Percentiles rank a stretch among this genome's conserved stretches.
phyloP scores from a whole-genome alignment of 2,797 vertebrate species.

The Benthosema pterotum region DNA sequence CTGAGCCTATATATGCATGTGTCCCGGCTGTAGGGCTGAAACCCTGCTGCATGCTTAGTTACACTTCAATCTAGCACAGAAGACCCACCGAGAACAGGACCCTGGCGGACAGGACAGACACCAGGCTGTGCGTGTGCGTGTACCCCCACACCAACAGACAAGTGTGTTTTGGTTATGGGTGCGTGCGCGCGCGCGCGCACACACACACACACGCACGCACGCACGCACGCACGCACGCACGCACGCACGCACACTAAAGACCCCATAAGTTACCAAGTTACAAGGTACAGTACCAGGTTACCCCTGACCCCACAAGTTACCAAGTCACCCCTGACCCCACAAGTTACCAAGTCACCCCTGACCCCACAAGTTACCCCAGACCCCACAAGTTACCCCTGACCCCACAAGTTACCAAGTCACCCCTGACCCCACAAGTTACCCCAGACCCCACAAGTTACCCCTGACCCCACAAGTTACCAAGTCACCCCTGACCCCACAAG shows the following conservation, averaged over 20 bases:
- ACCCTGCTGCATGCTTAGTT: conserved; percentile 60
- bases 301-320: too few species aligned
- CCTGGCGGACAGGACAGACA: conserved; percentile 38
- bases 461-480: too few species aligned
- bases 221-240: conserved; percentile 4
- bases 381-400: too few species aligned
- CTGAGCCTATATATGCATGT: conserved; percentile 31
- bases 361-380: too few species aligned
- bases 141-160: conserved; percentile 11
- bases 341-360: too few species aligned
- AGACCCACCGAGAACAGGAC: conserved; percentile 19
- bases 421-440: too few species aligned
- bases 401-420: too few species aligned
- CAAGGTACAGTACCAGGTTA: conserved; percentile 3
- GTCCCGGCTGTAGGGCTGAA: conserved; percentile 46
- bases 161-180: background rate
- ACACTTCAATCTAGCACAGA: conserved; percentile 54
- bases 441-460: too few species aligned
- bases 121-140: conserved; percentile 15
- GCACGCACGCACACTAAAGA: conserved; percentile 2
- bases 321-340: too few species aligned
- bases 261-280: too few species aligned
- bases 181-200: background rate
- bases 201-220: conserved; percentile 11
- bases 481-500: too few species aligned